Percentiles rank a stretch among this genome's conserved stretches.
Conservation (phyloP, 2,797 vertebrate genomes). For the Chiloscyllium punctatum region DNA sequence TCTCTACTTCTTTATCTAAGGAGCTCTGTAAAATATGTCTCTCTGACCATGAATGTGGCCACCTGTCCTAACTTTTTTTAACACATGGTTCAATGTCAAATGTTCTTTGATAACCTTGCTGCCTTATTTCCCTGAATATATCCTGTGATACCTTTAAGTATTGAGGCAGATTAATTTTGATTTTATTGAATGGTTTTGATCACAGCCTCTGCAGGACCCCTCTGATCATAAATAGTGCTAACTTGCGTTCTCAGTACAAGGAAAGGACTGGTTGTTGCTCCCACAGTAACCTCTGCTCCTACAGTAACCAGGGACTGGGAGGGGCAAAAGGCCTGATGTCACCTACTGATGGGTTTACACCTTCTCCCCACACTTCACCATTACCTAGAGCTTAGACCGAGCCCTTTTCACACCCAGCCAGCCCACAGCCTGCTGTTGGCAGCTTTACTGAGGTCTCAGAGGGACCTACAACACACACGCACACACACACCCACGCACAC, state of each 20-base stretch:
- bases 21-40: neutral
- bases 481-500: neutral
- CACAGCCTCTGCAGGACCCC: no score
- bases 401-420: constrained; percentile 9
- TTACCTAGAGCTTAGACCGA: neutral
- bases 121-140: neutral
- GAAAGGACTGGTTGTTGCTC: neutral
- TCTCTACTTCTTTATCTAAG: neutral
- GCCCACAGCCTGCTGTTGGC: neutral
- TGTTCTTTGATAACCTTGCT: neutral
- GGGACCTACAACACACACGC: neutral
- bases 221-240: neutral
- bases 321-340: neutral
- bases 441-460: neutral
- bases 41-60: neutral
- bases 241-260: neutral
- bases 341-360: neutral
- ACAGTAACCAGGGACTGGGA: neutral
- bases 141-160: neutral
- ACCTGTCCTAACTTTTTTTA: neutral
- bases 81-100: neutral
- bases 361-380: neutral
- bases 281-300: neutral
- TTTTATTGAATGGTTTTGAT: neutral
- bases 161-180: neutral